Evolutionary conservation across 2,113 vertebrate species (phyloP), one percentile per base, ranked within the genome.

Genomic region (Vanacampus margaritifer): DNA sequence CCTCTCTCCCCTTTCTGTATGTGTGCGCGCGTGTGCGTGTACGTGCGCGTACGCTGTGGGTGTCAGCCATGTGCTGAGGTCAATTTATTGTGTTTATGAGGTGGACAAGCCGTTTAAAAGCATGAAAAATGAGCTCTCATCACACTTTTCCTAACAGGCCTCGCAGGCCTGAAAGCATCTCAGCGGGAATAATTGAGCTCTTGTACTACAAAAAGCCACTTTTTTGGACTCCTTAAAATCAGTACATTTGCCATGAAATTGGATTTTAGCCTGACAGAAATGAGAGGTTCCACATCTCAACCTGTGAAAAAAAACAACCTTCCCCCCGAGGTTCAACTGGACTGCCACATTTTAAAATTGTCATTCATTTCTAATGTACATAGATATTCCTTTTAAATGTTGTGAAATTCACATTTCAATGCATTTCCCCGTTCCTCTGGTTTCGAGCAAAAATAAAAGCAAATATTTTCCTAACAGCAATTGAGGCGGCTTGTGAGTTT

Each of bases 131-230:
- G 54, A 82, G 82, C 65, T 71, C 57, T 21, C 14, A 12, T 61
- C 61, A 53, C 73, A 72, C 75, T 72, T 71, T 73, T 32, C 24
- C 75, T 78, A 76, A 73, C 72, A 79, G 79, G 81, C 80, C 77
- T 67, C 68, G 36, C 21, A 75, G 70, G 68, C 69, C 74, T 71
- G 59, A 66, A 73, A 83, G 75, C 75, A 74, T 83, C 84, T 80
- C 73, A 82, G 68, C 76, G 74, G 76, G 84, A 70, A 68, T 75
- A 67, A 84, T 79, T 64, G 24, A 53, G 78, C 53, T 64, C 57
- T 73, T 79, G 76, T 81, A 86, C 21, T n/a, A 51, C 48, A 80
- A 60, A 67, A 70, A 79, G 65, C 62, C 62, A 54, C 54, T 79
- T 63, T 28, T 35, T 76, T 73, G 28, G 41, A 75, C 24, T 74